phyloP scores from a whole-genome alignment of 2,797 vertebrate genomes.

The Coregonus ussuriensis region DNA sequence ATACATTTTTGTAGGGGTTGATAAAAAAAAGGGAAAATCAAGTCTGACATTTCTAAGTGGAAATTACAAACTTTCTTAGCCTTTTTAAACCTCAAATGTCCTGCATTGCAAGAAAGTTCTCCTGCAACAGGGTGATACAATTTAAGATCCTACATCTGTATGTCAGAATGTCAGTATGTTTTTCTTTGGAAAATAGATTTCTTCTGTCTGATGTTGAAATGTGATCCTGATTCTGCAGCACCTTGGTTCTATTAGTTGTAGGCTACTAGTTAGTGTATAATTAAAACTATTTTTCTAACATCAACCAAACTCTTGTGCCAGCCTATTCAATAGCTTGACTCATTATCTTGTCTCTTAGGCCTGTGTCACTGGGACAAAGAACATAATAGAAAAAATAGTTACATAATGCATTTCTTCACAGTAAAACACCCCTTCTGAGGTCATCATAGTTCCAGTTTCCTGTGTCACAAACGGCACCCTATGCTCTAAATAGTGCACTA shows the following conservation, averaged over 20 bases:
- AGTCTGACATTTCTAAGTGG: too few species aligned
- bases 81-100: too few species aligned
- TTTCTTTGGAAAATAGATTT: not conserved
- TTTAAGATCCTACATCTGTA: too few species aligned
- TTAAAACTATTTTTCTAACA: not conserved
- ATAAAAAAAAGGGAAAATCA: too few species aligned
- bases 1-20: too few species aligned
- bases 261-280: not conserved
- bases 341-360: not conserved
- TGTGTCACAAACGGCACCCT: too few species aligned
- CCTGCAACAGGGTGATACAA: too few species aligned
- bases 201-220: not conserved
- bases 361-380: not conserved
- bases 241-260: not conserved
- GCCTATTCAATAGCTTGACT: constrained; percentile 30
- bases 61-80: too few species aligned
- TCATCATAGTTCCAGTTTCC: constrained; percentile 1
- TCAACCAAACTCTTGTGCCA: not conserved
- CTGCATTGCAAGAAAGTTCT: too few species aligned
- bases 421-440: not conserved
- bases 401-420: not conserved
- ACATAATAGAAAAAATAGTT: not conserved
- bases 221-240: not conserved
- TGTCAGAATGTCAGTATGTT: not conserved
- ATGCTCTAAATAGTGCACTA: too few species aligned